Conservation (phyloP, 2,113 vertebrate species). For the Ceyx margarethae region DNA sequence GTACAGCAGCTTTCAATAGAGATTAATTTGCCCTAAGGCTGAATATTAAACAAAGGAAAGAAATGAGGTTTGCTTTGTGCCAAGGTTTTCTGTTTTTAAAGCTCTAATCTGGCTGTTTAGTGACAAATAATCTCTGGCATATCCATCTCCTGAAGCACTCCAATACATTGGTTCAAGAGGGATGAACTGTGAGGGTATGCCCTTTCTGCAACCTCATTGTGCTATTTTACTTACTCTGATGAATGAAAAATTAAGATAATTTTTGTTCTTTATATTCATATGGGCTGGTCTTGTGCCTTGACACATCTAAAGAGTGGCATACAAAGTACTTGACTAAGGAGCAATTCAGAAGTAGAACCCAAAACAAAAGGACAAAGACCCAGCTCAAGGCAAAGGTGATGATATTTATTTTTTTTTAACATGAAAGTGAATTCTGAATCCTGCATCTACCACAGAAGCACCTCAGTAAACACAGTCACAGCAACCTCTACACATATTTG, state of each 20-base stretch:
- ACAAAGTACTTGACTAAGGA: not conserved
- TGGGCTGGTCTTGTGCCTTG: not conserved
- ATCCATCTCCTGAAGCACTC: not conserved
- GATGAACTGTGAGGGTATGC: not conserved
- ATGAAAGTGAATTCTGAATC: not conserved
- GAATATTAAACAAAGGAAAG: not conserved
- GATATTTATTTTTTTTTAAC: not conserved
- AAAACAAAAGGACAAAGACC: not conserved
- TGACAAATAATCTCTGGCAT: not conserved
- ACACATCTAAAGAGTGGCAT: not conserved
- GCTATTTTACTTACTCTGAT: not conserved
- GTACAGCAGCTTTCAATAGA: not conserved
- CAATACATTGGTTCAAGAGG: not conserved
- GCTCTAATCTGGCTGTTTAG: not conserved
- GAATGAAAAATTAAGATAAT: not conserved
- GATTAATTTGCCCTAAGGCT: constrained; percentile 17
- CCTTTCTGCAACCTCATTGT: not conserved
- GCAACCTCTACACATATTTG: not conserved
- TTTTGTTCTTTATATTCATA: not conserved
- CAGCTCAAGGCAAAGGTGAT: not conserved
- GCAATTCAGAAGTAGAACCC: not conserved
- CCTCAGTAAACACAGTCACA: not conserved
- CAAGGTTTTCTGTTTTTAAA: not conserved
- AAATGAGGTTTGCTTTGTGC: not conserved
- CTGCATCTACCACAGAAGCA: not conserved